Evolutionary conservation across 2,797 vertebrate species (phyloP).

Genomic region (Acrocephalus scirpaceus): DNA sequence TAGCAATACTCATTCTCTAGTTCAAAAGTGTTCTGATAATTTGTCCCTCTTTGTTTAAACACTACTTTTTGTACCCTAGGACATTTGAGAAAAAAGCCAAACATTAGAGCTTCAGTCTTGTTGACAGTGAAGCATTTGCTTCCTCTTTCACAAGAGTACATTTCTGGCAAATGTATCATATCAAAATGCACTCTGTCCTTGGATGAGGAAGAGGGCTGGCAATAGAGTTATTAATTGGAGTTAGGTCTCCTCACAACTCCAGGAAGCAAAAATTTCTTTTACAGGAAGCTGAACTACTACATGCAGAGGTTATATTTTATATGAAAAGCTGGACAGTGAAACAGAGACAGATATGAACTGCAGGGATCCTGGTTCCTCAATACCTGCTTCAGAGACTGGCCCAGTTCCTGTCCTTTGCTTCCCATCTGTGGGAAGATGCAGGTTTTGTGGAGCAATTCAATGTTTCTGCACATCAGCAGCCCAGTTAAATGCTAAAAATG

Average conservation of each 20-base stretch:
- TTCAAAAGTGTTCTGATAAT: background rate
- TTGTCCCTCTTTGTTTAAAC: background rate
- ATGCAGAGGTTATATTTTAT: background rate
- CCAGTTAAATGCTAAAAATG: background rate
- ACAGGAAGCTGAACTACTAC: background rate
- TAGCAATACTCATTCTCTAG: background rate
- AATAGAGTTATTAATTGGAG: background rate
- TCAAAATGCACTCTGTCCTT: background rate
- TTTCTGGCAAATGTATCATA: background rate
- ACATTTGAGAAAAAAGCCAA: background rate
- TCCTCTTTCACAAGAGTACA: background rate
- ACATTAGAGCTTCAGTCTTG: background rate
- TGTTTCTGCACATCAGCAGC: background rate
- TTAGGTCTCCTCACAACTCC: background rate
- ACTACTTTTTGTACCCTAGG: background rate
- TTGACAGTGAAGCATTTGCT: background rate
- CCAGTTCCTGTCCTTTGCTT: background rate
- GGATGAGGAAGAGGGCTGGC: background rate
- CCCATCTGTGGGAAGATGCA: background rate
- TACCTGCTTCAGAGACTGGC: background rate
- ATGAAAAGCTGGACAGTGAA: background rate
- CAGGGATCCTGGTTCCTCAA: background rate
- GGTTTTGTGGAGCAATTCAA: background rate
- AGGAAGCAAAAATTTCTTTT: background rate
- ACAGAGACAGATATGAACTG: fast-evolving